Conservation (phyloP, 2,797 vertebrate genomes). For the Graptemys geographica region DNA sequence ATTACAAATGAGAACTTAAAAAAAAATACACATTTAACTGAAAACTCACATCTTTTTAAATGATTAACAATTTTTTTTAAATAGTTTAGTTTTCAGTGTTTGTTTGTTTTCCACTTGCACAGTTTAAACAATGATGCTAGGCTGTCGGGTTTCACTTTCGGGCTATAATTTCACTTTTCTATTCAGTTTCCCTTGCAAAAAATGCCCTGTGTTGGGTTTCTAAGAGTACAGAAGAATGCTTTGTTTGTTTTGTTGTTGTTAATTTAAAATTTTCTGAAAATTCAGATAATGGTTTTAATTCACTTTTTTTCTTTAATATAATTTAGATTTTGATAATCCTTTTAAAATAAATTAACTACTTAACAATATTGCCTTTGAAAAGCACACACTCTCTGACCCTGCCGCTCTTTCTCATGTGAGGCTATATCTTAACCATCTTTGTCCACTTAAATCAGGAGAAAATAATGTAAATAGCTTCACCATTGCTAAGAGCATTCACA, state of each 20-base stretch:
- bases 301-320: rapidly evolving
- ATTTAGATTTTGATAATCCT: not conserved
- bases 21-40: not conserved
- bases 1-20: not conserved
- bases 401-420: not conserved
- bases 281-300: not conserved
- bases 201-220: not conserved
- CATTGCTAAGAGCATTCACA: not conserved
- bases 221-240: not conserved
- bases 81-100: not conserved
- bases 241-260: not conserved
- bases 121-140: rapidly evolving
- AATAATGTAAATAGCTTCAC: not conserved
- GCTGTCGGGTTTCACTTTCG: not conserved
- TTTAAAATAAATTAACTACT: not conserved
- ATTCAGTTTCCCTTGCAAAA: not conserved
- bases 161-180: not conserved
- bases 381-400: rapidly evolving
- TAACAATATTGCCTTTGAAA: not conserved
- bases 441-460: not conserved
- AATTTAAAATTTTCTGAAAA: rapidly evolving
- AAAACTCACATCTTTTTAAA: not conserved
- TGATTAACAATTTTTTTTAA: not conserved
- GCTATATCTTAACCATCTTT: rapidly evolving
- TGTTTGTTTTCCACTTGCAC: not conserved